Evolutionary conservation across 1,140 invertebrate species (phyloP), one percentile per base, ranked within the genome.

Genomic region (Heliconius hermathena): DNA sequence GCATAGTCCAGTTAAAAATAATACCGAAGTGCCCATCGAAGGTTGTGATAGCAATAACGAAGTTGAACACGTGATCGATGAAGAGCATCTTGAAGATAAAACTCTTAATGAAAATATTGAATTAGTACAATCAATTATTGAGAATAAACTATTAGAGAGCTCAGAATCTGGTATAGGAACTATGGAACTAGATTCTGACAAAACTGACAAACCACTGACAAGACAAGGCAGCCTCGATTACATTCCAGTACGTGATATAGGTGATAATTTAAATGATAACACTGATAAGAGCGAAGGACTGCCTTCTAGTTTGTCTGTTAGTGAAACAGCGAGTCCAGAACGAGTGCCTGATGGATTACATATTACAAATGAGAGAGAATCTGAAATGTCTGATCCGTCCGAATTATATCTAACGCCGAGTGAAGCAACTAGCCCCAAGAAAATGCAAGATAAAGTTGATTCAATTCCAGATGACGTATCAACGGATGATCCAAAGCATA

Each of bases 391-490:
- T 36, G 96, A 96, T 86, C 96, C 94, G 81, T 96, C 96, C 66
- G 96, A 96, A 82, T 93, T 95, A 52, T 96, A 96, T 85, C 88
- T 96, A 74, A 96, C 96, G 76, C 95, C 96, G 16, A 96, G 95
- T 71, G 96, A 96, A 89, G 94, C 93, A 11, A 94, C 93, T 78
- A 95, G 94, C 82, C 94, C 94, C 84, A 94, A 90, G 83, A 94
- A 93, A 91, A 85, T 83, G 78, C 85, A 87, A 85, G 93, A 94
- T 82, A 93, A 94, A 86, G 93, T 94, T 77, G 94, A 95, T n/a
- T 93, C 91, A 33, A 93, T 95, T 76, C 89, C 95, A 13, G 95
- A 95, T 78, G 95, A 96, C 83, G 91, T 95, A 77, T 95, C 95
- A 71, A 93, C 90, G 57, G 95, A 96, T 82, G 95, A 96, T 86